A percentile compares a stretch with the other conserved stretches of the same genome.
phyloP scores from a whole-genome alignment of 2,113 vertebrate genomes.

The Turdus rufiventris region DNA sequence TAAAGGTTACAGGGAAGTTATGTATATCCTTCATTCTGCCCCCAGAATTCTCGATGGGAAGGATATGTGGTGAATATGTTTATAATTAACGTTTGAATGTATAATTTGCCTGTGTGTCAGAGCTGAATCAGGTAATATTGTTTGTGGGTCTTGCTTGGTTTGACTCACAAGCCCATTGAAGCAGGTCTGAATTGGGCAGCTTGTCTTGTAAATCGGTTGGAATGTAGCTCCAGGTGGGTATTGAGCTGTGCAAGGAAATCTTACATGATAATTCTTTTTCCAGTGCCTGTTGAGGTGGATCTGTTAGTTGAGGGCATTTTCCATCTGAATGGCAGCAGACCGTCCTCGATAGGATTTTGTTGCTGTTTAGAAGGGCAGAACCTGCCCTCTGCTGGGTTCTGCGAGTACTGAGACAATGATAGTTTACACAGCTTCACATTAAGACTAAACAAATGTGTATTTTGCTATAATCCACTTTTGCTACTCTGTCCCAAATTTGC shows the following conservation, averaged over 20 bases:
- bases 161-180: background rate
- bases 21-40: background rate
- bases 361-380: background rate
- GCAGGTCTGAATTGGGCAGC: background rate
- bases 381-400: conserved; percentile 71
- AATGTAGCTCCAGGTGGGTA: background rate
- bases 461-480: background rate
- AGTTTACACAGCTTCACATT: background rate
- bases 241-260: background rate
- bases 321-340: background rate
- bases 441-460: accelerated
- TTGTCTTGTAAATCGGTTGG: background rate
- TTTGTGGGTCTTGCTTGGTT: background rate
- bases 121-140: background rate
- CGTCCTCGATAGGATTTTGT: accelerated
- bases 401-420: background rate
- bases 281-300: too few species aligned
- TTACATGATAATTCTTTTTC: background rate
- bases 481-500: background rate
- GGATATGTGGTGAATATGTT: background rate
- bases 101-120: background rate
- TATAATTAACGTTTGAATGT: background rate
- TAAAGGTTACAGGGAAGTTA: background rate
- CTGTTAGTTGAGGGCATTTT: background rate
- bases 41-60: background rate